Conservation (phyloP, 1,140 invertebrate genomes). For the Conus ventricosus region DNA sequence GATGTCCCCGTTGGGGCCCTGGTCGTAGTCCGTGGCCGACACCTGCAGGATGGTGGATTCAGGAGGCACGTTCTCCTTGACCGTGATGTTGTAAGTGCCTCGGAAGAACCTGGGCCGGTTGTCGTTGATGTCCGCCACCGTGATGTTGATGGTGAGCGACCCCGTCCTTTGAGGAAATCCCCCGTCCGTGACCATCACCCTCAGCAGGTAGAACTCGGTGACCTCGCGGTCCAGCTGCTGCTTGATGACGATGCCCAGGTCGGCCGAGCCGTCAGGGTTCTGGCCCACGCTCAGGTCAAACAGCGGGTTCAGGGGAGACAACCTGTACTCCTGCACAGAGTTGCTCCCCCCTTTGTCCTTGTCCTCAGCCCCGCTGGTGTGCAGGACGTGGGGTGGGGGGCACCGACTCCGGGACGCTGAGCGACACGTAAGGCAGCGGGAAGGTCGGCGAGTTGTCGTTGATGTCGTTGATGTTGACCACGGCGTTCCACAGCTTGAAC, state of each 20-base stretch:
- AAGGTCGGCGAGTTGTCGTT: constrained; percentile 71
- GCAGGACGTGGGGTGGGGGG: constrained; percentile 49
- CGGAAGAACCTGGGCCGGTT: constrained; percentile 61
- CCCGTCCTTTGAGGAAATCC: constrained; percentile 58
- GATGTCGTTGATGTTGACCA: constrained; percentile 60
- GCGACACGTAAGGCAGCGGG: constrained; percentile 43
- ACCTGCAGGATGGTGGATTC: constrained; percentile 56
- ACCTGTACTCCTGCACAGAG: constrained; percentile 52
- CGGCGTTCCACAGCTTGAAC: constrained; percentile 38
- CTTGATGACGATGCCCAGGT: constrained; percentile 58
- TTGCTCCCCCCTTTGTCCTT: constrained; percentile 56
- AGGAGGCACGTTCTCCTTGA: constrained; percentile 79
- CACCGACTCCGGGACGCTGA: constrained; percentile 61
- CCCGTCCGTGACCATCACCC: constrained; percentile 61
- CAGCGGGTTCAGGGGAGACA: constrained; percentile 45
- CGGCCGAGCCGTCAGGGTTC: constrained; percentile 57
- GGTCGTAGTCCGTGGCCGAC: constrained; percentile 64
- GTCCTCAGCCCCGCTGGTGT: constrained; percentile 60
- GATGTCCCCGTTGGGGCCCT: constrained; percentile 64
- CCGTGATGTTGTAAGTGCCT: constrained; percentile 74
- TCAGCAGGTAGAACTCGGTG: constrained; percentile 57
- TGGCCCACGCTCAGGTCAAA: constrained; percentile 52
- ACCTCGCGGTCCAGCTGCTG: constrained; percentile 59
- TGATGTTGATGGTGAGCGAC: constrained; percentile 60
- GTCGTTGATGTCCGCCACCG: constrained; percentile 79